These are phyloP conservation scores for Amniataba percoides DNA, from an alignment of 2,797 vertebrate species.

Conservation along the genomic window DNA sequence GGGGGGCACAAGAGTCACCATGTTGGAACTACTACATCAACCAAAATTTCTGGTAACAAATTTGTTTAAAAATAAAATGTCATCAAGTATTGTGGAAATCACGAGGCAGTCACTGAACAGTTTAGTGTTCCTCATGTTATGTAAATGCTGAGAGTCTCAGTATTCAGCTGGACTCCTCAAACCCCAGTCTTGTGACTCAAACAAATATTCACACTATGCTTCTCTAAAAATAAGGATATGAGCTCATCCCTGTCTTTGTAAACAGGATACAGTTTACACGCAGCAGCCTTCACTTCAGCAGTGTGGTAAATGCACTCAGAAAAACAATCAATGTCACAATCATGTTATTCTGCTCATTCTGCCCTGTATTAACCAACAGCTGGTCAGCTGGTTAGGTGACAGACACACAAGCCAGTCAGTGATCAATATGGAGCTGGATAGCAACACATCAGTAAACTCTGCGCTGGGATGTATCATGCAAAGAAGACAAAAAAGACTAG, in stretches of 20 bases:
- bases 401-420: conserved; percentile 38
- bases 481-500: neutral
- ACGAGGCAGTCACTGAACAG: neutral
- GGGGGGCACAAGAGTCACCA: neutral
- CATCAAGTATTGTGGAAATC: neutral
- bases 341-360: conserved; percentile 20
- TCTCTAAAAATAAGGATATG: neutral
- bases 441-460: neutral
- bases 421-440: conserved; percentile 45
- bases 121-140: neutral
- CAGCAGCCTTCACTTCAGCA: conserved; percentile 17
- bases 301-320: conserved; percentile 27
- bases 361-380: conserved; percentile 10
- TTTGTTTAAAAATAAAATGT: neutral
- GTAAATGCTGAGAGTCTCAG: neutral
- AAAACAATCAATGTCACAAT: conserved; percentile 36
- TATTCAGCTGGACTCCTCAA: neutral
- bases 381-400: conserved; percentile 4
- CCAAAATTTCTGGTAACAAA: neutral
- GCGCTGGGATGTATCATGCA: neutral
- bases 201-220: neutral
- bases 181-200: neutral
- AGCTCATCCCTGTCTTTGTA: neutral
- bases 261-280: conserved; percentile 8
- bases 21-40: no score